phyloP scores from a whole-genome alignment of 2,888 invertebrate species.

The Ophion ventricosus region DNA sequence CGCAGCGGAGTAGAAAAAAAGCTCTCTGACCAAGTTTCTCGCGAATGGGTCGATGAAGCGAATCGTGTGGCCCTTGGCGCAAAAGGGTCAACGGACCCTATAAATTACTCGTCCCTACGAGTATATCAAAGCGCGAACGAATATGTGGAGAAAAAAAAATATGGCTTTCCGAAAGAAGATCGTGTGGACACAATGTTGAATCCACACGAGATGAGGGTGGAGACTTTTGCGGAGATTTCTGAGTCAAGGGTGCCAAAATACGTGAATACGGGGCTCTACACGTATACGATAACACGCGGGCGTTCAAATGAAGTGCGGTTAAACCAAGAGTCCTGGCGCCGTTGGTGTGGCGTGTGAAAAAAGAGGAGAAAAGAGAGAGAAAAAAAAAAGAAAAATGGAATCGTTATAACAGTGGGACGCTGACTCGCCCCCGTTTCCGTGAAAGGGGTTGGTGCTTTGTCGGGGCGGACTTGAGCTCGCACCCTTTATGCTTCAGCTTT shows the following conservation, averaged over 20 bases:
- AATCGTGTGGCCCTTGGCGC: neutral
- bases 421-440: conserved; percentile 51
- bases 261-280: conserved; percentile 52
- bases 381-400: conserved; percentile 21
- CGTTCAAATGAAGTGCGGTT: conserved; percentile 63
- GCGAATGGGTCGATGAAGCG: conserved; percentile 26
- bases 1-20: neutral
- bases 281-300: conserved; percentile 20
- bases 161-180: conserved; percentile 26
- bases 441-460: conserved; percentile 60
- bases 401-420: conserved; percentile 32
- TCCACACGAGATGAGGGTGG: neutral
- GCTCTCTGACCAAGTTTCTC: neutral
- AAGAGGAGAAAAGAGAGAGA: neutral
- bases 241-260: conserved; percentile 50
- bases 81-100: conserved; percentile 4
- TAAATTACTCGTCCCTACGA: neutral
- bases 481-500: conserved; percentile 56
- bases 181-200: neutral
- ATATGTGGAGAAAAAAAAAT: conserved; percentile 11
- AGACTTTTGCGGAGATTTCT: neutral
- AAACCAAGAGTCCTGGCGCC: conserved; percentile 47
- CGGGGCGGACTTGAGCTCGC: conserved; percentile 52
- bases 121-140: neutral
- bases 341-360: conserved; percentile 28